These are phyloP conservation scores for Pangasius djambal DNA, from an alignment of 2,797 vertebrate species.

Conservation along the genomic window DNA sequence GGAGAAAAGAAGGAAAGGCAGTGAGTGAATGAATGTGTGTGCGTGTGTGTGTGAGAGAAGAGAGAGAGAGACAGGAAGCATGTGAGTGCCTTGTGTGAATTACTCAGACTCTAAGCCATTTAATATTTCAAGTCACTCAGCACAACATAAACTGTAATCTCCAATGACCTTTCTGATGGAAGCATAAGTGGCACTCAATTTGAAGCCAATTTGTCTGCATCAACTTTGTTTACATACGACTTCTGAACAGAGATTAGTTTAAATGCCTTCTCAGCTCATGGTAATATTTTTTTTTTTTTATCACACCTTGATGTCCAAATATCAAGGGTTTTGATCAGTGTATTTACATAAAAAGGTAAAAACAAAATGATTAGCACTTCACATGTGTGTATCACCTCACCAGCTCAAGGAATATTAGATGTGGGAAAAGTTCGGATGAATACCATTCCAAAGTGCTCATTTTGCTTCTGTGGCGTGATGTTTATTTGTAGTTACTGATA, in stretches of 20 bases:
- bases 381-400: not conserved
- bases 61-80: not conserved
- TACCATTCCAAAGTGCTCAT: not conserved
- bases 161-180: slow-evolving; percentile 21
- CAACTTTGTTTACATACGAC: not conserved
- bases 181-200: not conserved
- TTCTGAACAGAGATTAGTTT: not conserved
- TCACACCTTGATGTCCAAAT: not conserved
- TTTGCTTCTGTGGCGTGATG: not conserved
- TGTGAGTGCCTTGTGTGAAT: slow-evolving; percentile 10
- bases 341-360: not conserved
- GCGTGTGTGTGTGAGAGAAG: not conserved
- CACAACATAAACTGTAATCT: not conserved
- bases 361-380: not conserved
- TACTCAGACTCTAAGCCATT: slow-evolving; percentile 21
- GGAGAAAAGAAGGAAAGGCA: not conserved
- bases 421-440: not conserved
- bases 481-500: slow-evolving; percentile 27
- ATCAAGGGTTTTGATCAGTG: not conserved
- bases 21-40: not conserved
- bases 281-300: not conserved
- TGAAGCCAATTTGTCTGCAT: slow-evolving; percentile 12
- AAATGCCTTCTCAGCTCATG: not conserved
- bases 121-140: slow-evolving; percentile 22
- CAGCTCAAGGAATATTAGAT: not conserved